phyloP scores from a whole-genome alignment of 1,140 invertebrate genomes.

The Rhagoletis pomonella region DNA sequence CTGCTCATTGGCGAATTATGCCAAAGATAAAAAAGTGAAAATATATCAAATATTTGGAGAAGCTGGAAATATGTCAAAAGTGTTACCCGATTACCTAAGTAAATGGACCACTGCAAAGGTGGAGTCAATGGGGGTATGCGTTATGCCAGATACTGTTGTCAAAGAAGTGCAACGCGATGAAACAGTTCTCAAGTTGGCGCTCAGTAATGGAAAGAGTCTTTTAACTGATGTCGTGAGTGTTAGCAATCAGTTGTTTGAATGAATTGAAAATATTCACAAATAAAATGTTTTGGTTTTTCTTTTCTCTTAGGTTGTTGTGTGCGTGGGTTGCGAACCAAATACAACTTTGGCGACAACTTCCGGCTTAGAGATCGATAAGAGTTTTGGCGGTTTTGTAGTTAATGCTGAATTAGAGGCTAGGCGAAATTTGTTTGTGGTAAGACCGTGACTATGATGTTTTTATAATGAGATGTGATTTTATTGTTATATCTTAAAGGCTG shows the following conservation, averaged over 20 bases:
- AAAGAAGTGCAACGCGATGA: slow-evolving; percentile 76
- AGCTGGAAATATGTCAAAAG: slow-evolving; percentile 85
- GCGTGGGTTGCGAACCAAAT: slow-evolving; percentile 91
- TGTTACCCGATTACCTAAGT: slow-evolving; percentile 90
- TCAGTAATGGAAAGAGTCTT: slow-evolving; percentile 81
- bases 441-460: slow-evolving; percentile 62
- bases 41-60: slow-evolving; percentile 88
- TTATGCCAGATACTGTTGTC: slow-evolving; percentile 79
- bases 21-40: slow-evolving; percentile 70
- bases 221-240: slow-evolving; percentile 77
- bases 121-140: slow-evolving; percentile 81
- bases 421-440: slow-evolving; percentile 89
- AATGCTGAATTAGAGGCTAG: slow-evolving; percentile 94
- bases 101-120: slow-evolving; percentile 87
- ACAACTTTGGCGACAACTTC: slow-evolving; percentile 85
- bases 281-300: background rate
- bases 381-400: slow-evolving; percentile 90
- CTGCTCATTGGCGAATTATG: slow-evolving; percentile 84
- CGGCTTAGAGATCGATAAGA: slow-evolving; percentile 86
- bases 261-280: too few relatives aligned
- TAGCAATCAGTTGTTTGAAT: too few relatives aligned
- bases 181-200: slow-evolving; percentile 77
- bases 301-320: slow-evolving; percentile 82
- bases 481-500: slow-evolving; percentile 78
- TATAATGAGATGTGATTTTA: background rate